Evolutionary conservation across 1,140 invertebrate genomes (phyloP), one percentile per base, ranked within the genome.

Genomic region (Eufriesea mexicana): DNA sequence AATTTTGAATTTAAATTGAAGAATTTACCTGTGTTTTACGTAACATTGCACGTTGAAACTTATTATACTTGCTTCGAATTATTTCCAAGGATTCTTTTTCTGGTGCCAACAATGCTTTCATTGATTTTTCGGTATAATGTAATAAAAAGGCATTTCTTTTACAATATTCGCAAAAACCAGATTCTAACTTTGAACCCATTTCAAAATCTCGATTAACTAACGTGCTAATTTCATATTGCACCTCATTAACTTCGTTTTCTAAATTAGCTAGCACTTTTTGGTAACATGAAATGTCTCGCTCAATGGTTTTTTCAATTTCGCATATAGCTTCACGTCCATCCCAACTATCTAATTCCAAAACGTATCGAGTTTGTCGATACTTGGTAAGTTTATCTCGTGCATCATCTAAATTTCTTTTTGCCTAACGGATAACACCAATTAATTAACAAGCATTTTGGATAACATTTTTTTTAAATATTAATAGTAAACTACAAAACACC

Each of bases 381-480:
- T 79, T 84, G 7, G 5, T 28, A 20, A 84, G 59, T 20, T 79
- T 47, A 20, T 72, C 59, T 18, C 42, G 49, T 2, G 42, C 59
- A 20, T 79, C 35, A 7, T 79, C 35, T 20, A 83, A 45, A 61
- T 62, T 54, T 54, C 45, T 66, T 18, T 84, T 86, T 23, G 35
- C 61, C 82, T 84, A 5, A 35, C 7, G 6, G 47, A 49, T 54
- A 57, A 54, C 14, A 10, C 12, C 8, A 9, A 25, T 49, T 10
- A 6, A 67, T 64, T 72, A 45, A 45, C 14, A 25, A 42, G 57
- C 25, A 67, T 66, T 59, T 28, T 18, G 47, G 0, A 47, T 25
- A 57, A 77, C 45, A 8, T n/a, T 28, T 25, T n/a, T 18, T 42
- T n/a, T 25, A 62, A 61, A 84, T 45, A 83, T 82, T 94, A 95